A percentile compares a stretch with the other conserved stretches of the same genome.
Conservation (phyloP, 2,888 invertebrate species). For the Megaustenia siamemsis region DNA sequence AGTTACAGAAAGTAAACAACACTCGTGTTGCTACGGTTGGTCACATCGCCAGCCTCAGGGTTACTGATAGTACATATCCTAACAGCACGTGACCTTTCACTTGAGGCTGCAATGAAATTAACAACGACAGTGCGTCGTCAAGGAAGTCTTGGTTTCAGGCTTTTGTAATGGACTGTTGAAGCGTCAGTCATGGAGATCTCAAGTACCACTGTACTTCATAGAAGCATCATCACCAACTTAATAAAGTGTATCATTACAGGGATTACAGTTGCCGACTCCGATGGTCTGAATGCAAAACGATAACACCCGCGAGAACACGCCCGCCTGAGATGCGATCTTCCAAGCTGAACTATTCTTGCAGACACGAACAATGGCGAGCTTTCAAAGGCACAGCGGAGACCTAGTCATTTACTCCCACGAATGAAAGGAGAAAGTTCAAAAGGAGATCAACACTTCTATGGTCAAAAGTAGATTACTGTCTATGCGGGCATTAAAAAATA, state of each 20-base stretch:
- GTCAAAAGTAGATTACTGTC: neutral
- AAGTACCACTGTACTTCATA: neutral
- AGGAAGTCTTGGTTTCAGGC: neutral
- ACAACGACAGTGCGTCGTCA: neutral
- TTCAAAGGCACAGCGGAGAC: neutral
- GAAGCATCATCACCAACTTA: neutral
- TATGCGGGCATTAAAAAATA: neutral
- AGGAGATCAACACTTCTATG: neutral
- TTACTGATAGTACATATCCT: neutral
- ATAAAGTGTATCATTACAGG: neutral
- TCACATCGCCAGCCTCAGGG: neutral
- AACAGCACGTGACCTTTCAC: constrained; percentile 5
- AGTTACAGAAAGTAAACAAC: no score
- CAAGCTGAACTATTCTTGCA: neutral
- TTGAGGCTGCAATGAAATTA: constrained; percentile 7
- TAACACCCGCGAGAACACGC: neutral
- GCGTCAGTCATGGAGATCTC: neutral
- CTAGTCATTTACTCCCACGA: neutral
- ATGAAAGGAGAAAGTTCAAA: neutral
- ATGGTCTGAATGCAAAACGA: neutral
- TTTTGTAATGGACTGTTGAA: neutral
- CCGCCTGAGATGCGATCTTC: neutral
- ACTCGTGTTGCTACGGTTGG: no score
- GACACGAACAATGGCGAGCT: neutral
- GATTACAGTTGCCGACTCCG: neutral